These are phyloP conservation scores for Chlorodrepanis virens DNA, from an alignment of 2,113 vertebrate species.

Conservation along the genomic window DNA sequence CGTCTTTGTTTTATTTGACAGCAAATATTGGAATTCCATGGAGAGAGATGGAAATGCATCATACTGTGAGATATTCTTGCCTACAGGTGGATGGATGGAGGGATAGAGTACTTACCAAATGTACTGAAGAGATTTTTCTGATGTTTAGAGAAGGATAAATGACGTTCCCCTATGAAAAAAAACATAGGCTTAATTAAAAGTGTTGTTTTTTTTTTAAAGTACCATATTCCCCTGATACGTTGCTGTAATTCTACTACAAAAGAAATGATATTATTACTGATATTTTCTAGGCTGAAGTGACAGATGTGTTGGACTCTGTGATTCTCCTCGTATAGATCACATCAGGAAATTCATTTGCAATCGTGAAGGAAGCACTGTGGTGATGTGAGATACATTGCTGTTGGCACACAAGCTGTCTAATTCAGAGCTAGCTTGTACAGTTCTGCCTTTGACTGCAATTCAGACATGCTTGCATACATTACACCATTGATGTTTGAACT, in stretches of 20 bases:
- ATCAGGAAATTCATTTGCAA: not conserved
- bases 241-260: not conserved
- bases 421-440: not conserved
- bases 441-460: conserved; percentile 12
- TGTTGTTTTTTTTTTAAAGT: not conserved
- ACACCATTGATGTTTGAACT: not conserved
- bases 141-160: not conserved
- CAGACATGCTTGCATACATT: not conserved
- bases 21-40: not conserved
- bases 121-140: not conserved
- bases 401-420: not conserved
- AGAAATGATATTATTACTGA: not conserved
- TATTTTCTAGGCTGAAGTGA: not conserved
- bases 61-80: not conserved
- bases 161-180: not conserved
- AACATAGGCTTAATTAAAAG: not conserved
- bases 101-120: not conserved
- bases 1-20: not conserved
- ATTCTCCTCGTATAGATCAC: not conserved
- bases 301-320: not conserved
- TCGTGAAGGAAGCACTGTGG: not conserved
- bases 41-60: not conserved
- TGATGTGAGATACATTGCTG: not conserved
- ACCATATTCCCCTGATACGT: not conserved
- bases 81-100: not conserved